phyloP scores from a whole-genome alignment of 2,888 invertebrate species.

The Andricus curvator region DNA sequence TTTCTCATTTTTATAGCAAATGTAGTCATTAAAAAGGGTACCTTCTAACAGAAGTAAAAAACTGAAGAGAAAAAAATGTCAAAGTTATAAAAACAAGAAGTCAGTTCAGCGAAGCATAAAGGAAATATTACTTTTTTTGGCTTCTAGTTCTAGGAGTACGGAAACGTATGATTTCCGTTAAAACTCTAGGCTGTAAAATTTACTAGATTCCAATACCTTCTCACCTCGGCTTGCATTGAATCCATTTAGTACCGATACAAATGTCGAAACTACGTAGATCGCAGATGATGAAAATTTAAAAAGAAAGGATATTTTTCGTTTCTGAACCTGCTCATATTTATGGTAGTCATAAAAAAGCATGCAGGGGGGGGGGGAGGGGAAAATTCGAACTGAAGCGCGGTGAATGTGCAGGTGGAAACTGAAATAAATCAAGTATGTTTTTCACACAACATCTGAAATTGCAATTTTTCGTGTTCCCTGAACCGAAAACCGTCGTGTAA shows the following conservation, averaged over 20 bases:
- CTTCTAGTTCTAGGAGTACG: conserved; percentile 11
- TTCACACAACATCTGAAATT: conserved; percentile 19
- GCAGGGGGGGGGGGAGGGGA: too few species aligned
- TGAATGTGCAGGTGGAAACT: background rate
- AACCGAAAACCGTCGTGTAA: conserved; percentile 32
- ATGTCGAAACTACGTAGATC: conserved; percentile 11
- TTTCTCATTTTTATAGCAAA: background rate
- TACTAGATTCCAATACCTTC: conserved; percentile 10
- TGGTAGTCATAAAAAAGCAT: conserved; percentile 23
- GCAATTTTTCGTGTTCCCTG: conserved; percentile 11
- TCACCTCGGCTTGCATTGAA: background rate
- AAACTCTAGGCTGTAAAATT: conserved; percentile 5
- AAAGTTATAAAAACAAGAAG: conserved; percentile 5
- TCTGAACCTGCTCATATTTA: conserved; percentile 18
- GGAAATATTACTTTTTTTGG: conserved; percentile 28
- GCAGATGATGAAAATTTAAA: conserved; percentile 18
- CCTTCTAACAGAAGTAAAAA: background rate
- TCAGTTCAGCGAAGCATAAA: background rate
- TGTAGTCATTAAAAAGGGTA: background rate
- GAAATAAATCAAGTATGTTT: conserved; percentile 35
- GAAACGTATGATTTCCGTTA: conserved; percentile 20
- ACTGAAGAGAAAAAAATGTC: background rate
- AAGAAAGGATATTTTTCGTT: conserved; percentile 24
- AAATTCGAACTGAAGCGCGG: background rate
- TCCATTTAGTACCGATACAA: background rate